phyloP scores from a whole-genome alignment of 2,797 vertebrate genomes.

The Podarcis lilfordi region DNA sequence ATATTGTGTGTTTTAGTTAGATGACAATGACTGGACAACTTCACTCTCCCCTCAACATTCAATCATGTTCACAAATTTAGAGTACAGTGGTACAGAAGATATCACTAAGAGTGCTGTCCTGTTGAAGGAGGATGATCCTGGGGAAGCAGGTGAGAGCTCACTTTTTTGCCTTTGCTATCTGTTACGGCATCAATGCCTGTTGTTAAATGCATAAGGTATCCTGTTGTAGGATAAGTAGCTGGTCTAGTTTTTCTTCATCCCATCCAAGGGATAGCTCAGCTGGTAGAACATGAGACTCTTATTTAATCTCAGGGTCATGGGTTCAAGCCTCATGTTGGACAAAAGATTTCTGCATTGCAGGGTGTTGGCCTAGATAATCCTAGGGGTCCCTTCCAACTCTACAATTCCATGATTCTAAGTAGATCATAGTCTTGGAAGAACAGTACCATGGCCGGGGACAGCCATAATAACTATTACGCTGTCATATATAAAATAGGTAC shows the following conservation, averaged over 20 bases:
- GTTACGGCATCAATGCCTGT: neutral
- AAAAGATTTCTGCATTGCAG: too few species aligned
- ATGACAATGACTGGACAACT: slow-evolving; percentile 90
- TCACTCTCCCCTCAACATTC: slow-evolving; percentile 81
- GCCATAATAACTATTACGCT: neutral
- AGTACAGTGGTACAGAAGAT: slow-evolving; percentile 85
- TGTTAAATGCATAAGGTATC: neutral
- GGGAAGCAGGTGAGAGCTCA: slow-evolving; percentile 86
- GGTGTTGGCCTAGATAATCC: too few species aligned
- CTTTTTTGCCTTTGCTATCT: neutral
- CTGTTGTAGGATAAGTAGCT: too few species aligned
- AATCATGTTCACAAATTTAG: slow-evolving; percentile 72
- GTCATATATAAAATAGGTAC: neutral
- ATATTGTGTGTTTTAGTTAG: slow-evolving; percentile 77
- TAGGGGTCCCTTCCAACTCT: too few species aligned
- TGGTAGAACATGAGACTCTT: too few species aligned
- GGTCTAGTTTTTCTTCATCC: neutral
- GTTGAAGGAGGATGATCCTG: slow-evolving; percentile 94
- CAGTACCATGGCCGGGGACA: neutral
- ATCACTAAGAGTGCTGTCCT: slow-evolving; percentile 88
- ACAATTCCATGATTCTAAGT: too few species aligned
- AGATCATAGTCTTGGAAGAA: neutral
- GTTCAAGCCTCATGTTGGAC: too few species aligned
- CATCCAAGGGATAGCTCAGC: too few species aligned
- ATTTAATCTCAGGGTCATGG: too few species aligned